Evolutionary conservation across 2,797 vertebrate species (phyloP).

Genomic region (Echiichthys vipera): DNA sequence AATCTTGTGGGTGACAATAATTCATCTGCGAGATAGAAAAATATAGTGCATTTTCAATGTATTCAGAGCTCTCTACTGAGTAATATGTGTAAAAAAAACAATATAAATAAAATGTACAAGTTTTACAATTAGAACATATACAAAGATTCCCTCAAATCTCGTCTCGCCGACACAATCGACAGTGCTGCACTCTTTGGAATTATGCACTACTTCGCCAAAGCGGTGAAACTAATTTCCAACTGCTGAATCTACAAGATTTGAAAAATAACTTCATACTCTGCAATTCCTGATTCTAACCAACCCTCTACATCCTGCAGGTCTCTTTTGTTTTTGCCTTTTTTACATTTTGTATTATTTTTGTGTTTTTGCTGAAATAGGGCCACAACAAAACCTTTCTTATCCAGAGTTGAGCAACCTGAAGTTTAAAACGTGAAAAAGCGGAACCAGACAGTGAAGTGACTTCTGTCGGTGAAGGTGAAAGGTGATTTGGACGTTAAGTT

Average conservation of each 20-base stretch:
- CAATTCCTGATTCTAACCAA: slow-evolving; percentile 60
- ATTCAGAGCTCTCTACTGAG: slow-evolving; percentile 97
- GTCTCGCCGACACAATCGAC: slow-evolving; percentile 89
- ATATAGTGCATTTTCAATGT: slow-evolving; percentile 99
- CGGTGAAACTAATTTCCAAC: slow-evolving; percentile 81
- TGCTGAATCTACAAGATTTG: slow-evolving; percentile 60
- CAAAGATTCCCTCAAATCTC: slow-evolving; percentile 89
- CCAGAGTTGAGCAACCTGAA: slow-evolving; percentile 60
- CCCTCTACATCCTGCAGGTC: slow-evolving; percentile 33
- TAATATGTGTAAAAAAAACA: slow-evolving; percentile 95
- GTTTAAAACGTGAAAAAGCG: slow-evolving; percentile 35
- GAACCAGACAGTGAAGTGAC: slow-evolving; percentile 54
- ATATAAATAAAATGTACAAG: slow-evolving; percentile 99
- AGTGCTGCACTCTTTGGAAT: slow-evolving; percentile 97
- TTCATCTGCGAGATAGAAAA: slow-evolving; percentile 98
- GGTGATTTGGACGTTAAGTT: slow-evolving; percentile 62
- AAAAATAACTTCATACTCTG: slow-evolving; percentile 66
- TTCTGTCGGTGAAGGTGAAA: slow-evolving; percentile 63
- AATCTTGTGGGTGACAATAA: slow-evolving; percentile 94
- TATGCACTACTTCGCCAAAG: slow-evolving; percentile 84
- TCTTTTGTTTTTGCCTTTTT: neutral
- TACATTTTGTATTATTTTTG: slow-evolving; percentile 2
- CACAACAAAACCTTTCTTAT: slow-evolving; percentile 38
- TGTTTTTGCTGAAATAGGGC: slow-evolving; percentile 54
- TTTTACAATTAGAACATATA: slow-evolving; percentile 99